Conservation (phyloP, 2,797 vertebrate species). For the Tenualosa thibaudeaui region DNA sequence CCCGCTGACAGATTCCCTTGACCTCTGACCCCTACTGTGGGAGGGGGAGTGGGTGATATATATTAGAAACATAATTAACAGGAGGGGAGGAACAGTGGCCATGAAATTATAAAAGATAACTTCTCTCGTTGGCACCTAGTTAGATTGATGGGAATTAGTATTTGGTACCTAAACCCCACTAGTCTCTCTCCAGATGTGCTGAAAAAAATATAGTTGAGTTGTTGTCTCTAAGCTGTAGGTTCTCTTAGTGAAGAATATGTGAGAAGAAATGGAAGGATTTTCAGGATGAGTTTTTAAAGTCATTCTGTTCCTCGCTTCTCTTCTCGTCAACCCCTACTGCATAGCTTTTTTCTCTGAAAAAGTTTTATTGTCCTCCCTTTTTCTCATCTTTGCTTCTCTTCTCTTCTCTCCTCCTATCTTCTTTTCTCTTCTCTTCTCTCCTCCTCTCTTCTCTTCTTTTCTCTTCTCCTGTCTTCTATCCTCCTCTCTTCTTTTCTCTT, state of each 20-base stretch:
- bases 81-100: not conserved
- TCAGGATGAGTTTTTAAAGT: not conserved
- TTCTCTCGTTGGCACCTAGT: not conserved
- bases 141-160: not conserved
- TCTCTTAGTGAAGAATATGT: too few relatives aligned
- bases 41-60: not conserved
- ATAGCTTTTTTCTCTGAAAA: too few relatives aligned
- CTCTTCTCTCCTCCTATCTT: not conserved
- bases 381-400: not conserved
- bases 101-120: not conserved
- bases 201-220: too few relatives aligned
- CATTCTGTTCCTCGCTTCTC: not conserved
- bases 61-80: not conserved
- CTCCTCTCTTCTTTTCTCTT: not conserved
- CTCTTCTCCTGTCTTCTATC: not conserved
- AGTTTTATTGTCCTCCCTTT: not conserved
- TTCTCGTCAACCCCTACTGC: too few relatives aligned
- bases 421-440: not conserved
- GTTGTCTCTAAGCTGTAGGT: too few relatives aligned
- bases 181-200: too few relatives aligned
- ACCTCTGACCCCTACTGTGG: constrained; percentile 66
- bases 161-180: too few relatives aligned
- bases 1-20: constrained; percentile 80
- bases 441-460: constrained; percentile 10
- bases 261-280: too few relatives aligned